Evolutionary conservation across 92 coral and sea anemone species (phyloP).

Genomic region (Phenganax subtilis): DNA sequence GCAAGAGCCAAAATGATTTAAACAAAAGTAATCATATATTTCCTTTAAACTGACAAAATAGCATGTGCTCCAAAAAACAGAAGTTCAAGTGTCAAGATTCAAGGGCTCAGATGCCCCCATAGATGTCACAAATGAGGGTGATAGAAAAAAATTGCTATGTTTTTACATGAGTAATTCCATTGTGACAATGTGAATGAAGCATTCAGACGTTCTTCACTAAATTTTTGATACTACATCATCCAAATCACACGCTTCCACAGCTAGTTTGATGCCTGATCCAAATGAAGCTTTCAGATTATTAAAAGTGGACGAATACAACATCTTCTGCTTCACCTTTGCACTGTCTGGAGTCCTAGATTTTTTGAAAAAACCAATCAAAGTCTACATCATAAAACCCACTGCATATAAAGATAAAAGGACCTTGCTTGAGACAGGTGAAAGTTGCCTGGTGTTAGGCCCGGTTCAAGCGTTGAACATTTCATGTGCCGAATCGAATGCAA

Average conservation of each 20-base stretch:
- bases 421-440: too few relatives aligned
- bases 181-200: background rate
- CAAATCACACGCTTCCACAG: conserved; percentile 33
- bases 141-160: background rate
- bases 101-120: background rate
- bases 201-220: background rate
- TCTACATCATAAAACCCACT: background rate
- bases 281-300: conserved; percentile 50
- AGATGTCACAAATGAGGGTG: background rate
- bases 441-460: too few relatives aligned
- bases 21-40: background rate
- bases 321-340: conserved; percentile 39
- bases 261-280: conserved; percentile 36
- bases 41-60: background rate
- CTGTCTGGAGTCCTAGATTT: conserved; percentile 49
- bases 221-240: background rate
- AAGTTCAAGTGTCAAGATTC: background rate
- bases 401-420: too few relatives aligned
- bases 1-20: background rate
- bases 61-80: conserved; percentile 5
- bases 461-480: too few relatives aligned
- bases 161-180: background rate
- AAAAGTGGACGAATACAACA: conserved; percentile 55
- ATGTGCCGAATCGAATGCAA: too few relatives aligned
- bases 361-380: background rate